Evolutionary conservation across 2,797 vertebrate genomes (phyloP).

Genomic region (Busarellus nigricollis): DNA sequence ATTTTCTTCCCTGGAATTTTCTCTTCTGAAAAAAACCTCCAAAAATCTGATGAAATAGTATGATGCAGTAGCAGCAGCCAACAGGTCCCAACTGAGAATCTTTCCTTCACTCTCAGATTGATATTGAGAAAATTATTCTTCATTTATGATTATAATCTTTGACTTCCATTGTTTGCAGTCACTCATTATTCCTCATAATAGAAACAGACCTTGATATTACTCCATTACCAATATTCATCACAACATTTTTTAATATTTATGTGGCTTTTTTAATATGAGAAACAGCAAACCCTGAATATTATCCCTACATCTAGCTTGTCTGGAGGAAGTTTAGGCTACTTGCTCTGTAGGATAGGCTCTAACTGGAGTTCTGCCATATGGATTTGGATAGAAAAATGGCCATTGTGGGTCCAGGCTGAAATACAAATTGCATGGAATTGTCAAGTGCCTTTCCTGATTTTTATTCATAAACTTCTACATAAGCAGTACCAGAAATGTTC

Average conservation of each 20-base stretch:
- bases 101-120: neutral
- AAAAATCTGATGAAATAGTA: neutral
- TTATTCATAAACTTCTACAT: neutral
- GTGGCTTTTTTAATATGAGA: neutral
- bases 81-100: neutral
- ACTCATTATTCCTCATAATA: neutral
- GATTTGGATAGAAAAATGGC: neutral
- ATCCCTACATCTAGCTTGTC: neutral
- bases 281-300: neutral
- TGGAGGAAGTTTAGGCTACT: neutral
- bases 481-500: neutral
- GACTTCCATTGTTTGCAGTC: neutral
- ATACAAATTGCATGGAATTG: neutral
- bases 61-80: neutral
- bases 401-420: neutral
- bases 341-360: fast-evolving
- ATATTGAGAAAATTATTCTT: neutral
- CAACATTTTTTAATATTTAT: neutral
- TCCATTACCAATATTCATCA: neutral
- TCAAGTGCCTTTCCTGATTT: neutral
- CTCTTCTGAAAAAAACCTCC: neutral
- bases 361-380: neutral
- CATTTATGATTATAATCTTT: neutral
- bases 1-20: neutral
- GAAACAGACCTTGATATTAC: neutral